Conservation (phyloP, 2,113 vertebrate genomes). For the Urocynchramus pylzowi region DNA sequence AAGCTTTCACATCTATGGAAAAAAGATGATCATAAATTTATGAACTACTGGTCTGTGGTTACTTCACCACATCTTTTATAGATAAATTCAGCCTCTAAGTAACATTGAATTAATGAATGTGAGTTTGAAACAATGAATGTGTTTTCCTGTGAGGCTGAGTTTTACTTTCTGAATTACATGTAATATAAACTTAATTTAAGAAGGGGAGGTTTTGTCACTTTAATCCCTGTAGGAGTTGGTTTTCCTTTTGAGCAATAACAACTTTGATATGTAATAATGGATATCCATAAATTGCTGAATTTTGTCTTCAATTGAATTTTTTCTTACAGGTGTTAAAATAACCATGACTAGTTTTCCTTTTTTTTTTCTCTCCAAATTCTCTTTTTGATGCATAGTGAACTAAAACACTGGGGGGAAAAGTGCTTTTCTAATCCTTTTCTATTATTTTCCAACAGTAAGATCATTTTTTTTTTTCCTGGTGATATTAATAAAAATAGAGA, state of each 20-base stretch:
- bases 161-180: not conserved
- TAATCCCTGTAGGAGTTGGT: not conserved
- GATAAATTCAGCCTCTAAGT: not conserved
- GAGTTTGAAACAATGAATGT: not conserved
- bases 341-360: not conserved
- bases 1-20: not conserved
- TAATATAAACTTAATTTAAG: not conserved
- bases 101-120: not conserved
- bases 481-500: not conserved
- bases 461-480: not conserved
- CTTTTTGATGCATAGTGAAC: not conserved
- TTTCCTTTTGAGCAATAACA: not conserved
- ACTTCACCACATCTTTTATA: not conserved
- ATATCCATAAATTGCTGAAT: not conserved
- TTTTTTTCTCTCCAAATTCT: not conserved
- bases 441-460: not conserved
- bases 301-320: not conserved
- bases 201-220: not conserved
- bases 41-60: not conserved
- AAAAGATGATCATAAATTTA: not conserved
- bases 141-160: not conserved
- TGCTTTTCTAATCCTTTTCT: not conserved
- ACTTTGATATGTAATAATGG: not conserved
- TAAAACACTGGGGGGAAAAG: not conserved
- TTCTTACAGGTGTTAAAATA: not conserved